A percentile compares a stretch with the other conserved stretches of the same genome.
These are phyloP conservation scores for Sipha flava DNA, from an alignment of 1,140 invertebrate genomes.

Conservation along the genomic window DNA sequence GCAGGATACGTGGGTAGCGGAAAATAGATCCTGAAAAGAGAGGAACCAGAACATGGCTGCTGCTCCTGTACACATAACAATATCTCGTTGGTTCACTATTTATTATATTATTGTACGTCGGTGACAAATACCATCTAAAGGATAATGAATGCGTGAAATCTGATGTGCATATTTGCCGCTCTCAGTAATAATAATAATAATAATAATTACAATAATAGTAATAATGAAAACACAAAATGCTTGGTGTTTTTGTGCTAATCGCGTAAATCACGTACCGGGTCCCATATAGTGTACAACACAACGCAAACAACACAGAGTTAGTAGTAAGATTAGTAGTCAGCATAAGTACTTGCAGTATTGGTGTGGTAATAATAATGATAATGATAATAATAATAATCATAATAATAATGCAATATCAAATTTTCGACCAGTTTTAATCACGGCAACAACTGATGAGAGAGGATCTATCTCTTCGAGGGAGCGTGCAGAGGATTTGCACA, in stretches of 20 bases:
- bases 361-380: neutral
- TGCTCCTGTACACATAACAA: too few relatives aligned
- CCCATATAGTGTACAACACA: too few relatives aligned
- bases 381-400: neutral
- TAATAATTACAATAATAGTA: neutral
- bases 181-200: neutral
- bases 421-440: conserved; percentile 21
- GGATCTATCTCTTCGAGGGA: too few relatives aligned
- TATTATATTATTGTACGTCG: neutral
- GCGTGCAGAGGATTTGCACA: neutral
- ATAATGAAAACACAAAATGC: too few relatives aligned
- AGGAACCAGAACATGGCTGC: too few relatives aligned
- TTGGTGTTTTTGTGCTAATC: neutral
- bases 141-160: conserved; percentile 6
- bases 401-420: conserved; percentile 11
- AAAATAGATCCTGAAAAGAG: too few relatives aligned
- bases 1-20: too few relatives aligned
- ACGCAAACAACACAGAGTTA: too few relatives aligned
- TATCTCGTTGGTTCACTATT: neutral
- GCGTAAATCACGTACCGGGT: conserved; percentile 10
- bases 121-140: neutral
- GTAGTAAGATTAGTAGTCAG: too few relatives aligned
- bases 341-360: too few relatives aligned
- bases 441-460: neutral
- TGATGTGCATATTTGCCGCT: conserved; percentile 5